Percentiles rank a stretch among this genome's conserved stretches.
These are phyloP conservation scores for Myathropa florea DNA, from an alignment of 2,888 invertebrate species.

Conservation along the genomic window DNA sequence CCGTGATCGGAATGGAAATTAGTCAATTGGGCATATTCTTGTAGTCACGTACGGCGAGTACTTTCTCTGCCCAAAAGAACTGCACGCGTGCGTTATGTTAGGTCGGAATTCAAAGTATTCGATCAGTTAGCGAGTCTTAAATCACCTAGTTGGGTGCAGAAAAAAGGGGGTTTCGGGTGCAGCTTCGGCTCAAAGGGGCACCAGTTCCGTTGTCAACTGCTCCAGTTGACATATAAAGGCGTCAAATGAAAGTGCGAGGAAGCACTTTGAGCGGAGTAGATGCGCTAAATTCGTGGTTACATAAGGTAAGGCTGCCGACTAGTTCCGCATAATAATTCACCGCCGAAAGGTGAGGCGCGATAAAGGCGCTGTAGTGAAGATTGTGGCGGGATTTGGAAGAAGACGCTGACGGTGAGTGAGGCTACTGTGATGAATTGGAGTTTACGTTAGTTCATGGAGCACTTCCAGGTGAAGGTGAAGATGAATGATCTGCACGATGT, in stretches of 20 bases:
- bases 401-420: neutral
- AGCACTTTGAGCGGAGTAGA: neutral
- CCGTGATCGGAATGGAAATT: slow-evolving; percentile 66
- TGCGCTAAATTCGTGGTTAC: slow-evolving; percentile 35
- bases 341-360: neutral
- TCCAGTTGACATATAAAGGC: slow-evolving; percentile 40
- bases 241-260: slow-evolving; percentile 50
- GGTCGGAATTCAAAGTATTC: slow-evolving; percentile 48
- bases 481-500: neutral
- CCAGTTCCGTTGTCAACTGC: neutral
- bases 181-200: neutral
- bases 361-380: neutral
- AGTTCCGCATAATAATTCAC: slow-evolving; percentile 38
- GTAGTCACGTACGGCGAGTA: slow-evolving; percentile 55
- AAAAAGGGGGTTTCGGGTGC: neutral
- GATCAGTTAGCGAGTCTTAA: slow-evolving; percentile 1
- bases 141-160: slow-evolving; percentile 13
- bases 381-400: too few species aligned
- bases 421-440: too few species aligned
- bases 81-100: slow-evolving; percentile 37
- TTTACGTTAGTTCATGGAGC: neutral
- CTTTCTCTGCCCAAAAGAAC: slow-evolving; percentile 70
- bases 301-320: slow-evolving; percentile 25
- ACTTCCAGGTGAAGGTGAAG: neutral
- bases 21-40: slow-evolving; percentile 59